Base-by-base conservation (phyloP, 2,113 vertebrate genomes). In the Phaethon lepturus region DNA sequence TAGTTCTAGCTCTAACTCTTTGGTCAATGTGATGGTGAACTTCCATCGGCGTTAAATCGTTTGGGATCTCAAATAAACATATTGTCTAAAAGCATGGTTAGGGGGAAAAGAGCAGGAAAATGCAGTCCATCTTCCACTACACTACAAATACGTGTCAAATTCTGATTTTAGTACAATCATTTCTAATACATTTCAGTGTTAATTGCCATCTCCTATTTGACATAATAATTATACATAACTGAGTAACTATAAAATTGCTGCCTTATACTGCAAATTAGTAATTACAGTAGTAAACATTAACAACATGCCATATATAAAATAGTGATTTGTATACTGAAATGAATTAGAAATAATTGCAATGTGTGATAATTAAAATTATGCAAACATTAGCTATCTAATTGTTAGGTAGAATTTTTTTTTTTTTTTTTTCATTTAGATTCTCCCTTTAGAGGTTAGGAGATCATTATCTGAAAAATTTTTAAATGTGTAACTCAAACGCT, bases 241-340 rank as follows among this genome's bases (percentile, higher is more conserved):
- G 96, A 98, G 91, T 98, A 98, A 98, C 98, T 98, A 98, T 97
- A 98, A 98, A 98, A 98, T 97, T 92, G 86, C 96, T 98, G 97
- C 96, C 97, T 98, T 98, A 97, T 98, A 98, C 93, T 98, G 98
- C 97, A 98, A 98, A 98, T 98, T 98, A 98, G 96, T 96, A 98
- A 98, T 98, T 98, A 98, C 62, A 95, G 96, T 93, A 98, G 97
- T 97, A 98, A 98, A 98, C 97, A 98, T 98, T 98, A 98, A 97
- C 98, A 98, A 98, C 95, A 95, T 97, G 97, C 97, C 98, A 97
- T 96, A 98, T 98, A 97, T 97, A 98, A 98, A 98, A 98, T 96
- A 97, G 93, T 97, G 97, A 98, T 98, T 98, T 98, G 95, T 97
- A 96, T 88, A 98, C 93, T 82, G 88, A 98, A 98, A 97, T 98